Conservation (phyloP, 2,888 invertebrate genomes). For the Tetropium fuscum region DNA sequence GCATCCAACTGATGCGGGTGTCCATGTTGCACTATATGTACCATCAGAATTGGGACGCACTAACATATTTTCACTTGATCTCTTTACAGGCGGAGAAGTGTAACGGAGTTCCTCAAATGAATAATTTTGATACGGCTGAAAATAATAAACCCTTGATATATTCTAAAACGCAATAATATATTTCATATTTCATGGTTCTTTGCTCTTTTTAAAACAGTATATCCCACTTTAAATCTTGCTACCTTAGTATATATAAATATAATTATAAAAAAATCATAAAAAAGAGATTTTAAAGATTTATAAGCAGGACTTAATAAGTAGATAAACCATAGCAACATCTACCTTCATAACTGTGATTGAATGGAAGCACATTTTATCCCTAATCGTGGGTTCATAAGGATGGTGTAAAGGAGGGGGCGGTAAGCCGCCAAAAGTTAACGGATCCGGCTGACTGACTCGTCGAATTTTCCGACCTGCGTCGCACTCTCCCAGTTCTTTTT, state of each 20-base stretch:
- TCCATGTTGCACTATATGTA: slow-evolving; percentile 89
- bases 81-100: slow-evolving; percentile 74
- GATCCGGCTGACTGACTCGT: slow-evolving; percentile 69
- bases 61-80: slow-evolving; percentile 84
- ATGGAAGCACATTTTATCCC: slow-evolving; percentile 93
- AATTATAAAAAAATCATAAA: too few relatives aligned
- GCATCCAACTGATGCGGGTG: slow-evolving; percentile 89
- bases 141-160: too few relatives aligned
- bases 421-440: slow-evolving; percentile 73
- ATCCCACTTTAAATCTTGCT: too few relatives aligned
- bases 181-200: slow-evolving; percentile 8
- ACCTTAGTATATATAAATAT: too few relatives aligned
- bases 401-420: slow-evolving; percentile 76
- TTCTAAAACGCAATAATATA: too few relatives aligned
- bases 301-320: too few relatives aligned
- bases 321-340: too few relatives aligned
- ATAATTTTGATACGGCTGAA: slow-evolving; percentile 86
- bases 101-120: slow-evolving; percentile 95
- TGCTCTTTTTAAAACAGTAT: too few relatives aligned
- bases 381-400: slow-evolving; percentile 86
- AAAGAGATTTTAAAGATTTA: too few relatives aligned
- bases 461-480: slow-evolving; percentile 72
- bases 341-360: slow-evolving; percentile 96
- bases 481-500: slow-evolving; percentile 73
- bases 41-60: slow-evolving; percentile 84